Base-by-base conservation (phyloP, 2,113 vertebrate species). In the Lethenteron camtschaticum region DNA sequence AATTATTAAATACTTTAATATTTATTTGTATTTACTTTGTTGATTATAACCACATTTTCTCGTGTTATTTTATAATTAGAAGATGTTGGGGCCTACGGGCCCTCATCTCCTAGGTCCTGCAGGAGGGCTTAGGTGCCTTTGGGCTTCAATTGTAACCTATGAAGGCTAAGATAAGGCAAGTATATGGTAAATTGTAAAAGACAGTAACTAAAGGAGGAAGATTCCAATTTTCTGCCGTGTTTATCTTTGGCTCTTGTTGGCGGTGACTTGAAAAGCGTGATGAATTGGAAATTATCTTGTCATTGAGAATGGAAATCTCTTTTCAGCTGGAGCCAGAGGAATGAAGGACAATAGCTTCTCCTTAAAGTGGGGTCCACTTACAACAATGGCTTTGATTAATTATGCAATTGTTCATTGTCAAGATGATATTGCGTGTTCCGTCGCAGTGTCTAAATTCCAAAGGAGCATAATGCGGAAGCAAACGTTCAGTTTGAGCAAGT, bases 401-500 rank as follows among this genome's bases (percentile, higher is more conserved):
- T n/a, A 66, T 66, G 60, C 24, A 20, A 16, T 20, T 9, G 60
- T 66, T 66, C 60, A 66, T 66, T n/a, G 60, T 20, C 8, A 66
- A 20, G 60, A 66, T 66, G 24, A 66, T 63, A 66, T 66, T 2
- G 60, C 60, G 60, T 66, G 60, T 20, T 16, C 60, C 60, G 9
- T 66, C 10, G 10, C 10, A 41, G 41, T 41, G 41, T 41, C 41
- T 41, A 66, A 66, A 20, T 66, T 66, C 14, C 10, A 10, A 66
- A 66, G 60, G 8, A 66, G 60, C 10, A 66, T 66, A 20, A 66
- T 66, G 60, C 60, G 2, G 60, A 20, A 66, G 14, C 60, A 10
- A 66, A 66, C 24, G 9, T 66, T 66, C 60, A 66, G 9, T 20
- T 66, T 66, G 60, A 66, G 60, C 60, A 66, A 66, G 24, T 66